Conservation (phyloP, 2,113 vertebrate species). For the Psephotus haematonotus region DNA sequence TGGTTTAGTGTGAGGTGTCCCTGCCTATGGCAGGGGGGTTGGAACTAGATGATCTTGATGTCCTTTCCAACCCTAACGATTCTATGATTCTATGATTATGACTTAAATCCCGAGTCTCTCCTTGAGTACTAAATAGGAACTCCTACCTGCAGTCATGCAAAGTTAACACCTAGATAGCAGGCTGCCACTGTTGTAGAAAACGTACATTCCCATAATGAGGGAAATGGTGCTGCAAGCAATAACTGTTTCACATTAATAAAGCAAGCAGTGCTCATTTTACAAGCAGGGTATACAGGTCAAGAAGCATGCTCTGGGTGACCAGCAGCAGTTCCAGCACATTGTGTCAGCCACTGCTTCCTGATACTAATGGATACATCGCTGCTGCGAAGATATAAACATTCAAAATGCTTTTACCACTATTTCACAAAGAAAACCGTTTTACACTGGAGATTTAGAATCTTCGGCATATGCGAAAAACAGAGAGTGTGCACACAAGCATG, state of each 20-base stretch:
- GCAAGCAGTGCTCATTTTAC: not conserved
- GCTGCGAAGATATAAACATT: not conserved
- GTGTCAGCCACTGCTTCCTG: not conserved
- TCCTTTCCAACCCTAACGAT: too few species aligned
- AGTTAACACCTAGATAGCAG: not conserved
- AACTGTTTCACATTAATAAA: not conserved
- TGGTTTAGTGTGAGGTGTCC: too few species aligned
- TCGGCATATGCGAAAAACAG: not conserved
- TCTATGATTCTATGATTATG: too few species aligned
- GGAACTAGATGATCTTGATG: too few species aligned
- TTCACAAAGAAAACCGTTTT: not conserved
- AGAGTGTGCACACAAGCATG: fast-evolving
- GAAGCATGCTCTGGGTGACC: not conserved
- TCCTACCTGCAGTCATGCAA: not conserved
- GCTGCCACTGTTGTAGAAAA: not conserved
- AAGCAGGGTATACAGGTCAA: not conserved
- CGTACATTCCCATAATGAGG: not conserved
- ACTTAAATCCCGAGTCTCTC: not conserved
- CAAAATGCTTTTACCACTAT: not conserved
- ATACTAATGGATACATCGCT: not conserved
- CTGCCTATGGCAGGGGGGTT: too few species aligned
- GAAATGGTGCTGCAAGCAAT: not conserved
- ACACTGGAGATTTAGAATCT: not conserved
- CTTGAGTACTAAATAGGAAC: not conserved
- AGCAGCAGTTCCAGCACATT: not conserved